phyloP scores from a whole-genome alignment of 2,113 vertebrate species.

The Microcebus jonahi region DNA sequence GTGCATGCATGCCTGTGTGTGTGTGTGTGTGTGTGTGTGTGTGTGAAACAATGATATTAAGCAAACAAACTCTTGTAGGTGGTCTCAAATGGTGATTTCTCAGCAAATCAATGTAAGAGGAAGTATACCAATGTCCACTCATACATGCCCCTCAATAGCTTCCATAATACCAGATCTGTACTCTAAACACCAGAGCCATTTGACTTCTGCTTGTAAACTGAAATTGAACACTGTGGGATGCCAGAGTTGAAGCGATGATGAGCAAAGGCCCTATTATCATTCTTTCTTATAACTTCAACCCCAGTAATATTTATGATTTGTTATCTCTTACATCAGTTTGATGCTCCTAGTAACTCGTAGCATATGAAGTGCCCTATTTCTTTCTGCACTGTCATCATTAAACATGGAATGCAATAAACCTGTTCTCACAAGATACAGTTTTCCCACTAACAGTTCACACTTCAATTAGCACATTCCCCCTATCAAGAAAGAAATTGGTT shows the following conservation, averaged over 20 bases:
- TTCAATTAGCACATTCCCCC: constrained; percentile 13
- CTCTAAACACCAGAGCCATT: not conserved
- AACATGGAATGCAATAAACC: not conserved
- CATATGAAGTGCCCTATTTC: not conserved
- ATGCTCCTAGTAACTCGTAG: not conserved
- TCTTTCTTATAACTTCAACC: not conserved
- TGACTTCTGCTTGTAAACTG: not conserved
- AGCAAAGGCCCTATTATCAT: not conserved
- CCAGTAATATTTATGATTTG: not conserved
- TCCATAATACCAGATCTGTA: not conserved
- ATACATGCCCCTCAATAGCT: not conserved
- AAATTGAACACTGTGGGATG: not conserved
- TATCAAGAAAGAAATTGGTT: not conserved
- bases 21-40: not conserved
- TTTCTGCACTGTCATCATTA: not conserved
- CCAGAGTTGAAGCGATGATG: not conserved
- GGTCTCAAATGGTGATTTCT: not conserved
- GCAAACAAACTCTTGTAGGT: not conserved
- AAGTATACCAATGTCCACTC: not conserved
- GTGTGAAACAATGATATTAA: not conserved
- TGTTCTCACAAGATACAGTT: not conserved
- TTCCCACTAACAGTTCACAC: not conserved
- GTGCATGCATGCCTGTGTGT: not conserved
- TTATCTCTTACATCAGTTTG: not conserved
- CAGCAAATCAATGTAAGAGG: not conserved